phyloP scores from a whole-genome alignment of 2,888 invertebrate species.

The Desoria tigrina region DNA sequence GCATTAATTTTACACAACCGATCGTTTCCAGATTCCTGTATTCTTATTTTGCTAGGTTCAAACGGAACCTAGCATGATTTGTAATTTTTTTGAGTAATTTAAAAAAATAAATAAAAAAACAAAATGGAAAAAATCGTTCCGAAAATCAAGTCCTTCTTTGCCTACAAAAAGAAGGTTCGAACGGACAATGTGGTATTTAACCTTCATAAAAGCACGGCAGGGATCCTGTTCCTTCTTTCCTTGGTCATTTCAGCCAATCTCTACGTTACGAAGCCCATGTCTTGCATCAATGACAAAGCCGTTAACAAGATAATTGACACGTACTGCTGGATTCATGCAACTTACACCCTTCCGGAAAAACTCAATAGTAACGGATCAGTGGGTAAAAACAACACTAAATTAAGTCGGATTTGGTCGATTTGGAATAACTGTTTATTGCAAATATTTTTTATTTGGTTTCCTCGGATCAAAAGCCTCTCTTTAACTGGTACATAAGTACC shows the following conservation, averaged over 20 bases:
- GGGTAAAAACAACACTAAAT: slow-evolving; percentile 18
- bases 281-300: slow-evolving; percentile 89
- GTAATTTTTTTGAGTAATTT: no score
- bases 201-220: slow-evolving; percentile 85
- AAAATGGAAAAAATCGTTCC: no score
- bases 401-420: slow-evolving; percentile 73
- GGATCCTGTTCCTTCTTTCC: slow-evolving; percentile 84
- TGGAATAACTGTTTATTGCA: no score
- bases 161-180: slow-evolving; percentile 82
- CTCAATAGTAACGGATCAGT: slow-evolving; percentile 74
- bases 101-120: no score
- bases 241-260: slow-evolving; percentile 89
- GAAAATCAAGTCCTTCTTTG: no score
- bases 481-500: no score
- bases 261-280: slow-evolving; percentile 89
- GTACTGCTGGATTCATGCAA: slow-evolving; percentile 87
- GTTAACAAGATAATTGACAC: slow-evolving; percentile 85
- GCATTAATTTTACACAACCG: no score
- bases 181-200: slow-evolving; percentile 93
- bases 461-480: no score
- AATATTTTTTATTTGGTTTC: no score
- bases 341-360: slow-evolving; percentile 84
- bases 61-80: no score
- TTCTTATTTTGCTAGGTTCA: no score
- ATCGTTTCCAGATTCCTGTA: no score